These are phyloP conservation scores for Selenia dentaria DNA, from an alignment of 2,888 invertebrate genomes.

Conservation along the genomic window DNA sequence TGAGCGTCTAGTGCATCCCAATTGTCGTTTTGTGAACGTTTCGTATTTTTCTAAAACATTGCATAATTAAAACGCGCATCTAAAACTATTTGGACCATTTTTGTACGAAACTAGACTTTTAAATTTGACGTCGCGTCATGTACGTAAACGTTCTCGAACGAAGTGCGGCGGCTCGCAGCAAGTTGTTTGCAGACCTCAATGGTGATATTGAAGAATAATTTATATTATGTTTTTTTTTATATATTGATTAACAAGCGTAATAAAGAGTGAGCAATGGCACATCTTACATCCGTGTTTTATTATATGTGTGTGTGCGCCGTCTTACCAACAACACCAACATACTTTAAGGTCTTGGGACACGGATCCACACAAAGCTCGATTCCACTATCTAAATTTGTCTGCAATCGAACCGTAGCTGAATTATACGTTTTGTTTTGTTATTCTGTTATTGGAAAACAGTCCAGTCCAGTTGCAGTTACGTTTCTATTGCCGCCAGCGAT, in stretches of 20 bases:
- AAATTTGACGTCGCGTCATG: constrained; percentile 9
- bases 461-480: no score
- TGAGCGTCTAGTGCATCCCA: background rate
- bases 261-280: constrained; percentile 84
- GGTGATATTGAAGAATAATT: constrained; percentile 80
- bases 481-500: no score
- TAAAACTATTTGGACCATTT: background rate
- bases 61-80: background rate
- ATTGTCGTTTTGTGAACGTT: background rate
- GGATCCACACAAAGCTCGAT: no score
- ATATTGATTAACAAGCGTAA: constrained; percentile 82
- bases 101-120: constrained; percentile 2
- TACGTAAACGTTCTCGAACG: constrained; percentile 6
- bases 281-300: constrained; percentile 72
- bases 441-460: no score
- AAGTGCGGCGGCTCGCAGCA: constrained; percentile 44
- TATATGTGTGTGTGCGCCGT: background rate
- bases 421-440: no score
- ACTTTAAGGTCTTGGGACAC: no score
- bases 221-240: constrained; percentile 72
- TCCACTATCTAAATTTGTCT: no score
- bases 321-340: no score
- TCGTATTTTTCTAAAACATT: background rate
- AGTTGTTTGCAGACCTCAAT: constrained; percentile 58
- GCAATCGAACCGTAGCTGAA: no score